A percentile compares a stretch with the other conserved stretches of the same genome.
phyloP scores from a whole-genome alignment of 1,140 invertebrate genomes.

The Pantala flavescens region DNA sequence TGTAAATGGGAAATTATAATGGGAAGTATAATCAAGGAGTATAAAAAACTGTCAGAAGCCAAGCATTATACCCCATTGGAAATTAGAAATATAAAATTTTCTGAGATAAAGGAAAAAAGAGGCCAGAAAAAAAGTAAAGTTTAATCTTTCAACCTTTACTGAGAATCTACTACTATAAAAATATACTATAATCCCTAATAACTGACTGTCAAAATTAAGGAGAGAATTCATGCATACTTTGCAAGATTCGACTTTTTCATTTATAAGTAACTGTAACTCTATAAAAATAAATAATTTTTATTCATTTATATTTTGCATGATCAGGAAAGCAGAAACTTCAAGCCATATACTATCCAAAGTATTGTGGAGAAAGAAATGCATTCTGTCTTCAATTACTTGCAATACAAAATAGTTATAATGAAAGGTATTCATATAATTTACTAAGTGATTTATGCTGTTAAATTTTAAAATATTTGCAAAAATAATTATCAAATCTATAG shows the following conservation, averaged over 20 bases:
- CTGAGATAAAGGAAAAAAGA: too few species aligned
- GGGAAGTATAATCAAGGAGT: too few species aligned
- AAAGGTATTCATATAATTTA: constrained; percentile 22
- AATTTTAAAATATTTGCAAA: not conserved
- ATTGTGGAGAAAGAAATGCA: constrained; percentile 40
- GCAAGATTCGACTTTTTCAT: not conserved
- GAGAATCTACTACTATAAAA: too few species aligned
- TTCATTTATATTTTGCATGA: not conserved
- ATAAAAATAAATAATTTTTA: not conserved
- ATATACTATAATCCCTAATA: not conserved
- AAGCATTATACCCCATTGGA: too few species aligned
- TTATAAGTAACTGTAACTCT: not conserved
- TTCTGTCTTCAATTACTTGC: constrained; percentile 55
- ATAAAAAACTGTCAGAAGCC: too few species aligned
- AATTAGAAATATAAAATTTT: too few species aligned
- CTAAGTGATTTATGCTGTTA: not conserved
- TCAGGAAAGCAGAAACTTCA: not conserved
- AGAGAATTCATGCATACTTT: not conserved
- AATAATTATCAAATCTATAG: not conserved
- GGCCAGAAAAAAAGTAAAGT: too few species aligned
- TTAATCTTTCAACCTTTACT: too few species aligned
- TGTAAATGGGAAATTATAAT: too few species aligned
- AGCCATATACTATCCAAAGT: not conserved
- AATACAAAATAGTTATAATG: constrained; percentile 48
- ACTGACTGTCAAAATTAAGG: not conserved